A percentile compares a stretch with the other conserved stretches of the same genome.
phyloP scores from a whole-genome alignment of 2,797 vertebrate genomes.

The Protosalanx chinensis region DNA sequence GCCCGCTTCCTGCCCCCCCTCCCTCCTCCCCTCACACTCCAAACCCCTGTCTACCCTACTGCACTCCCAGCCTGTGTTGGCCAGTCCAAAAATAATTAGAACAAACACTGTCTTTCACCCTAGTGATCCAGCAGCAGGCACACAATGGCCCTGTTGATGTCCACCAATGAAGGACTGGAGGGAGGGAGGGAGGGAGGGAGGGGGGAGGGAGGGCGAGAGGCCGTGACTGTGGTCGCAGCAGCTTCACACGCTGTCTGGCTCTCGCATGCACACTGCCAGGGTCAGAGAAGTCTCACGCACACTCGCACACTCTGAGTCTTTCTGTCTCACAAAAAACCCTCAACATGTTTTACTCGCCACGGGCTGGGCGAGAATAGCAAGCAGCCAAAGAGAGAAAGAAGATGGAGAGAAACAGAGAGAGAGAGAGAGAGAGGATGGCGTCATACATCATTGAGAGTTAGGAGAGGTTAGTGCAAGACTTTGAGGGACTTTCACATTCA shows the following conservation, averaged over 20 bases:
- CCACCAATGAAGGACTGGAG: constrained; percentile 21
- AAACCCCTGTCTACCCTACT: neutral
- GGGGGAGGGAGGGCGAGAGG: constrained; percentile 30
- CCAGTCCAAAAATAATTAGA: constrained; percentile 1
- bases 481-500: too few relatives aligned
- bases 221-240: constrained; percentile 50
- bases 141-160: constrained; percentile 17
- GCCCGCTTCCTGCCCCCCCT: neutral
- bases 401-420: constrained; percentile 32
- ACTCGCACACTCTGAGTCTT: constrained; percentile 21
- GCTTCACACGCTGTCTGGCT: constrained; percentile 61
- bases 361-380: constrained; percentile 28
- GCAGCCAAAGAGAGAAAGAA: neutral
- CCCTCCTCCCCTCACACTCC: neutral
- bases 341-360: neutral
- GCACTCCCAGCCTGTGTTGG: neutral
- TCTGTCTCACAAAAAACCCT: constrained; percentile 6
- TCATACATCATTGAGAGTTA: too few relatives aligned
- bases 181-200: neutral
- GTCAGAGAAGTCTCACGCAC: constrained; percentile 33
- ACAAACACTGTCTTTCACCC: constrained; percentile 5
- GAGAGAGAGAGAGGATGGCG: constrained; percentile 1
- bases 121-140: neutral
- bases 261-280: constrained; percentile 53
- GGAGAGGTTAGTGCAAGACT: too few relatives aligned